Conservation (phyloP, 2,797 vertebrate genomes). For the Phoxinus dragarum region DNA sequence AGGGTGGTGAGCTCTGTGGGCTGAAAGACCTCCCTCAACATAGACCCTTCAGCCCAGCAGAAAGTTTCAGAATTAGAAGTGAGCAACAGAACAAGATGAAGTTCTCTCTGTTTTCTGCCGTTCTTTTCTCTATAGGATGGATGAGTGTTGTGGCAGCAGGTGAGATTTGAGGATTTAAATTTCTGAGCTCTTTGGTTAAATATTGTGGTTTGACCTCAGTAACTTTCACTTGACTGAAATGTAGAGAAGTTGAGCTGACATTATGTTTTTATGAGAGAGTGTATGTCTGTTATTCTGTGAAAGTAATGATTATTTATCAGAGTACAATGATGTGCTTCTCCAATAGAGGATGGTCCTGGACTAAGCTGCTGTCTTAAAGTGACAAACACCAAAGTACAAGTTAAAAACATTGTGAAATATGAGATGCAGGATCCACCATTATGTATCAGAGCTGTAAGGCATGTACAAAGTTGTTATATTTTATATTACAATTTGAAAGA, state of each 20-base stretch:
- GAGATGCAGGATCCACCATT: fast-evolving
- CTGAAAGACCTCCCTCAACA: slow-evolving; percentile 49
- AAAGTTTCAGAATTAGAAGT: neutral
- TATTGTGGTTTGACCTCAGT: neutral
- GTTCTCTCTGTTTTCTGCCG: neutral
- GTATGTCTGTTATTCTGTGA: neutral
- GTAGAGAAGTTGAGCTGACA: neutral
- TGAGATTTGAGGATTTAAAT: slow-evolving; percentile 33
- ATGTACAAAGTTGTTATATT: neutral
- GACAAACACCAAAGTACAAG: fast-evolving
- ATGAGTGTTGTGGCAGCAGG: fast-evolving
- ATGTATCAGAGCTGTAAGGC: slow-evolving; percentile 32
- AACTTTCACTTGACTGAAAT: neutral
- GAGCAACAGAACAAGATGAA: slow-evolving; percentile 42
- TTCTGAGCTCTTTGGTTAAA: neutral
- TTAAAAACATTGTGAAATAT: fast-evolving
- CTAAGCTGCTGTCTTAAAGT: fast-evolving
- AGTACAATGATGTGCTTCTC: neutral
- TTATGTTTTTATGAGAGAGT: neutral
- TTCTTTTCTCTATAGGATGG: neutral
- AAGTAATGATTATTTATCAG: fast-evolving
- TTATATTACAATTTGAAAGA: neutral
- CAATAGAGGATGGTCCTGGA: fast-evolving
- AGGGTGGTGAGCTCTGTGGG: slow-evolving; percentile 32
- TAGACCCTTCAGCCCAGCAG: neutral